These are phyloP conservation scores for Drosophila nr. fundita DNA, from an alignment of 2,888 invertebrate species.

Conservation along the genomic window DNA sequence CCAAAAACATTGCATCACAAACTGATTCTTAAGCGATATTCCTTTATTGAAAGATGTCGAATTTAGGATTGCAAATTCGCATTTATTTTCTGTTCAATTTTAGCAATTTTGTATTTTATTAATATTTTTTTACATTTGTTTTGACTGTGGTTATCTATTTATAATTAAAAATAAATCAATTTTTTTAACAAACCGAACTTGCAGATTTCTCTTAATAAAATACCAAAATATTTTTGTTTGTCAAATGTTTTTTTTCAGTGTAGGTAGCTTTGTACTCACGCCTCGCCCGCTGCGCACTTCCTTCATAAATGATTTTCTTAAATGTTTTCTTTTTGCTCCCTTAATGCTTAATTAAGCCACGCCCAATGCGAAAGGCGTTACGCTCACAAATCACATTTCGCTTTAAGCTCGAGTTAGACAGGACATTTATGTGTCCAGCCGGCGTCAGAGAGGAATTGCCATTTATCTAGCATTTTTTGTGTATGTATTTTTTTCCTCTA, in stretches of 20 bases:
- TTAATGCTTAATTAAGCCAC: conserved; percentile 40
- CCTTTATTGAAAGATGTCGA: neutral
- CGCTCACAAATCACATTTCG: conserved; percentile 25
- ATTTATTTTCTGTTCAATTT: neutral
- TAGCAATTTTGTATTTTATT: neutral
- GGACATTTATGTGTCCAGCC: conserved; percentile 44
- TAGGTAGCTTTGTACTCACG: neutral
- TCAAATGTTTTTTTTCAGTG: neutral
- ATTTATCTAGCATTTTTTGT: conserved; percentile 19
- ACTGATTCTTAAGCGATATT: neutral
- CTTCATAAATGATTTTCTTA: conserved; percentile 28
- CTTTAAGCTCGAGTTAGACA: conserved; percentile 42
- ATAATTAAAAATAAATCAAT: neutral
- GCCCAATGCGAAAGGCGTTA: conserved; percentile 24
- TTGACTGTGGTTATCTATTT: neutral
- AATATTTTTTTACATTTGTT: neutral
- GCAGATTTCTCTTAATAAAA: neutral
- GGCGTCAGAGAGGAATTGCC: conserved; percentile 27
- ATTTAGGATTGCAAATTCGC: neutral
- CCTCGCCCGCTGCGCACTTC: neutral
- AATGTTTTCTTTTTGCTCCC: conserved; percentile 20
- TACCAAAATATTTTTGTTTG: neutral
- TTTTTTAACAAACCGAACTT: neutral
- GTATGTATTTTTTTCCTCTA: conserved; percentile 2
- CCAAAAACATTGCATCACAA: neutral